These are phyloP conservation scores for Plestiodon gilberti DNA, from an alignment of 2,113 vertebrate species.

Conservation along the genomic window DNA sequence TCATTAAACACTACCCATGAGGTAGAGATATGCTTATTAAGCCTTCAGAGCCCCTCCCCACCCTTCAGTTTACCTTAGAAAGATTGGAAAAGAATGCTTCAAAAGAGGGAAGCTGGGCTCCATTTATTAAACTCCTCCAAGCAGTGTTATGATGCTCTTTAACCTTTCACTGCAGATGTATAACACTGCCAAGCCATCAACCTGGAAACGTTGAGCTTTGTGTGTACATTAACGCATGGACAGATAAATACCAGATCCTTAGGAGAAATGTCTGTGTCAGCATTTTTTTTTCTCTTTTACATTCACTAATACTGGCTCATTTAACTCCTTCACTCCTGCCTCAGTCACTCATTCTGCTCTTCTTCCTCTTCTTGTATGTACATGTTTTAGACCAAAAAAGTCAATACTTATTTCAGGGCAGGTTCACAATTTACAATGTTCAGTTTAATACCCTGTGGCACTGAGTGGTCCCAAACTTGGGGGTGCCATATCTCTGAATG, in stretches of 20 bases:
- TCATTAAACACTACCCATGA: constrained; percentile 34
- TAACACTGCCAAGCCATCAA: constrained; percentile 52
- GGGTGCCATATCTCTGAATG: background rate
- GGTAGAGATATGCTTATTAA: constrained; percentile 47
- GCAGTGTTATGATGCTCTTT: constrained; percentile 54
- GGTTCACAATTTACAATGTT: background rate
- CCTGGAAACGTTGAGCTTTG: constrained; percentile 51
- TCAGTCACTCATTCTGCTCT: constrained; percentile 12
- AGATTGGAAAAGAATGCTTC: constrained; percentile 38
- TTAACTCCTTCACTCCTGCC: constrained; percentile 49
- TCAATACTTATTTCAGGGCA: background rate
- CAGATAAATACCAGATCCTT: constrained; percentile 65
- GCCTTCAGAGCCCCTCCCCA: constrained; percentile 34
- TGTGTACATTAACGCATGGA: constrained; percentile 55
- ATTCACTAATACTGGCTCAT: constrained; percentile 34
- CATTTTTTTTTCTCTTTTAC: constrained; percentile 26
- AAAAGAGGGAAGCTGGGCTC: constrained; percentile 21
- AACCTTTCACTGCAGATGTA: constrained; percentile 55
- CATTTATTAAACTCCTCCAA: constrained; percentile 56
- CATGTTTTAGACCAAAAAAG: fast-evolving
- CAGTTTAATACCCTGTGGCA: background rate
- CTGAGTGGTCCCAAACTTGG: background rate
- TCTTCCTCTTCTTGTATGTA: fast-evolving
- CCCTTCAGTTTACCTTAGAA: constrained; percentile 43
- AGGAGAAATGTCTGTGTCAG: constrained; percentile 56